A percentile compares a stretch with the other conserved stretches of the same genome.
phyloP scores from a whole-genome alignment of 2,797 vertebrate species.

The Vespertilio murinus region DNA sequence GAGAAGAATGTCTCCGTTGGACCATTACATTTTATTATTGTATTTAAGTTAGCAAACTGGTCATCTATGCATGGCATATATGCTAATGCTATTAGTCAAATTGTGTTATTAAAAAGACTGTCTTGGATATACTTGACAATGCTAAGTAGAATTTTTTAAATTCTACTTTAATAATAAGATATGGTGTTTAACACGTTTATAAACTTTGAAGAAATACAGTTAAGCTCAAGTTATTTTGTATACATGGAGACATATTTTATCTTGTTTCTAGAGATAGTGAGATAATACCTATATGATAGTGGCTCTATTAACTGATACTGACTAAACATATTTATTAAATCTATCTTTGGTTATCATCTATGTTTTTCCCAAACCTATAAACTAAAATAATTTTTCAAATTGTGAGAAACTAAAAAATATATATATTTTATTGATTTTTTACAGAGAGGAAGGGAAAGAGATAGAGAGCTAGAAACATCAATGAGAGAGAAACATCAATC shows the following conservation, averaged over 20 bases:
- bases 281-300: conserved; percentile 12
- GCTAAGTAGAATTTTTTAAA: conserved; percentile 19
- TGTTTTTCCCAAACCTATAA: neutral
- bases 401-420: too few relatives aligned
- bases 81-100: neutral
- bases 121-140: conserved; percentile 37
- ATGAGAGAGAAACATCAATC: too few relatives aligned
- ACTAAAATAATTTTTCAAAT: too few relatives aligned
- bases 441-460: too few relatives aligned
- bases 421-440: too few relatives aligned
- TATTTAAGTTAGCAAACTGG: conserved; percentile 40
- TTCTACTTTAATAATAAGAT: conserved; percentile 54
- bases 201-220: conserved; percentile 44
- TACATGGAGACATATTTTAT: neutral
- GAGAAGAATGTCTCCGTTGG: neutral
- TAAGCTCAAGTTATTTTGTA: conserved; percentile 24
- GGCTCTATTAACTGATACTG: neutral
- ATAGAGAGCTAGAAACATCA: too few relatives aligned
- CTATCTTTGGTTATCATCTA: neutral
- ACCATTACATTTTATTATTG: neutral
- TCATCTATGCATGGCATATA: neutral
- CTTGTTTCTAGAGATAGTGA: conserved; percentile 8
- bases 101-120: neutral
- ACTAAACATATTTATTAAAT: conserved; percentile 48
- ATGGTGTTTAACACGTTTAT: neutral